Evolutionary conservation across 2,113 vertebrate species (phyloP), one percentile per base, ranked within the genome.

Genomic region (Gyps fulvus): DNA sequence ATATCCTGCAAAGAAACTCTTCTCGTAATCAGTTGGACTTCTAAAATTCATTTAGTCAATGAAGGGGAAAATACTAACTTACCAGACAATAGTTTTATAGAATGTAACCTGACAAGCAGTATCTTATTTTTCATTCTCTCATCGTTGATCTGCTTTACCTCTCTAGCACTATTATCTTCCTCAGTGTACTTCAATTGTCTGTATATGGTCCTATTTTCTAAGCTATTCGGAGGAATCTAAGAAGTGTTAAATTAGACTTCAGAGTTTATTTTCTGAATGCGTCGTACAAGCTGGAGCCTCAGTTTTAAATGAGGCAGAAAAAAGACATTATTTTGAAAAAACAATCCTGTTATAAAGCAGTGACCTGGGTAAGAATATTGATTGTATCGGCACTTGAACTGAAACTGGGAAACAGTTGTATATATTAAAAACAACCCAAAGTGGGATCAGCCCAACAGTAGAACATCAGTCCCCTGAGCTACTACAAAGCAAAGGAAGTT

Each of bases 401-500:
- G 42, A 43, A 10, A 70, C 79, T 5, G 21, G 32, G 22, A 59
- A 92, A 73, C 7, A 29, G 7, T 4, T 43, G 22, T n/a, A 32
- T 45, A 17, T 25, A 17, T 36, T 18, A n/a, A 38, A 78, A 81
- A 25, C 22, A 84, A 71, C 10, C 3, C 76, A 31, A 55, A 78
- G 29, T 3, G 8, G 40, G 32, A 70, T 25, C 47, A 87, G 65
- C 29, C 22, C 76, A 80, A 4, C 0, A 76, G n/a, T 0, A n/a
- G 77, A 62, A 38, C 58, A 65, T 7, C 38, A 74, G 36, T 16
- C 9, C 69, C 31, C 10, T 20, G 42, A 92, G 69, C 52, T 38
- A 36, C 73, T 32, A 87, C 31, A 76, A 54, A 78, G 27, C 72
- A 40, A 83, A 67, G 55, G 20, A 10, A 87, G 42, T 54, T 31